phyloP scores from a whole-genome alignment of 2,113 vertebrate genomes.

The Leucopsar rothschildi region DNA sequence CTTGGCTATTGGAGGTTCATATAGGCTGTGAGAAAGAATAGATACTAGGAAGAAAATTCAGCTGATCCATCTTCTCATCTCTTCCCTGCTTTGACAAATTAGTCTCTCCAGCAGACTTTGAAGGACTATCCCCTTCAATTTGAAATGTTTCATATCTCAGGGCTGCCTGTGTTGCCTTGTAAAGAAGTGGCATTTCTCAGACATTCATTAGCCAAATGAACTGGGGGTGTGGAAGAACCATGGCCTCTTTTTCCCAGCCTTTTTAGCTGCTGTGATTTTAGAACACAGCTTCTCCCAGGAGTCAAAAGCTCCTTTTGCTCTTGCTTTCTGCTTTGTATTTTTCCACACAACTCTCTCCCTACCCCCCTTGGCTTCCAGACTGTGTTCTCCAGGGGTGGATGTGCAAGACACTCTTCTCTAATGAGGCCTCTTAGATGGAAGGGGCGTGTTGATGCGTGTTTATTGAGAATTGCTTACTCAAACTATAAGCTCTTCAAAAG shows the following conservation, averaged over 20 bases:
- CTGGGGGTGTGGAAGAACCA: background rate
- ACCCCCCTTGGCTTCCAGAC: background rate
- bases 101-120: background rate
- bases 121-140: background rate
- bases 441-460: fast-evolving
- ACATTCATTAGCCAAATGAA: background rate
- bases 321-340: background rate
- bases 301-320: background rate
- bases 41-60: background rate
- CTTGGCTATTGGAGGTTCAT: background rate
- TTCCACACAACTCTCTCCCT: background rate
- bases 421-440: background rate
- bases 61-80: background rate
- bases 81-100: background rate
- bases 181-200: background rate
- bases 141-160: background rate
- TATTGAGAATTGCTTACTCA: background rate
- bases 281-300: background rate
- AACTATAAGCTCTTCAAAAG: background rate
- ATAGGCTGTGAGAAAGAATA: background rate
- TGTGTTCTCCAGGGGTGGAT: background rate
- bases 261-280: background rate
- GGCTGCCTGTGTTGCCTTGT: background rate
- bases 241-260: background rate
- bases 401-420: background rate